Evolutionary conservation across 2,888 invertebrate species (phyloP), one percentile per base, ranked within the genome.

Genomic region (Sturmia bella): DNA sequence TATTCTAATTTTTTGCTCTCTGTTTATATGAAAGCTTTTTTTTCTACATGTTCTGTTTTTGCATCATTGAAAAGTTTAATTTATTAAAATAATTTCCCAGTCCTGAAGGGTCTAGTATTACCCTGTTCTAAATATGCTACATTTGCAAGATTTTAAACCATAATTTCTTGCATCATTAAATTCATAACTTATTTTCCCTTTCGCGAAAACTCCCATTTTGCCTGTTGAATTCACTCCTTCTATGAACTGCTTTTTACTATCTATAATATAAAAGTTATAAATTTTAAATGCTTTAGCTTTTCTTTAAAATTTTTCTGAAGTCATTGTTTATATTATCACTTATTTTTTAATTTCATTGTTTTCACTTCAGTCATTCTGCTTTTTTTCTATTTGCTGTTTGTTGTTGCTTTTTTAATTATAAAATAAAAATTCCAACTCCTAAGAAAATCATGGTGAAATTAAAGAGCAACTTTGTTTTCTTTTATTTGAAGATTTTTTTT

Each of bases 251-350:
- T 3, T 3, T 74, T 15, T 19, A 5, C 6, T 54, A 54, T 61
- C 59, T 41, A 24, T 24, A 5, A n/a, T 41, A 21, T 41, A 41
- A 9, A n/a, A 41, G 21, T 68, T 68, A 45, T 76, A 24, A 61
- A 64, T 64, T 74, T 48, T 43, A 73, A 63, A 73, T 63, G 59
- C 48, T 76, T 59, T 41, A 54, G 13, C 43, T 32, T 64, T 74
- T 45, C 7, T 63, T 50, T 21, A 19, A 52, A 19, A 69, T 21
- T 21, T 24, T 52, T 32, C 24, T 59, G n/a, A 32, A 81, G 56
- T 70, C 70, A 78, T 75, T 82, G 74, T 78, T 82, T 64, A 59
- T 82, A 82, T 78, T 82, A 75, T 75, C 74, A 75, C 70, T 75
- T 82, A 74, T 70, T 56, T 54, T 82, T 70, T 70, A 82, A 78